Evolutionary conservation across 2,888 invertebrate genomes (phyloP).

Genomic region (Stenoptilia bipunctidactyla): DNA sequence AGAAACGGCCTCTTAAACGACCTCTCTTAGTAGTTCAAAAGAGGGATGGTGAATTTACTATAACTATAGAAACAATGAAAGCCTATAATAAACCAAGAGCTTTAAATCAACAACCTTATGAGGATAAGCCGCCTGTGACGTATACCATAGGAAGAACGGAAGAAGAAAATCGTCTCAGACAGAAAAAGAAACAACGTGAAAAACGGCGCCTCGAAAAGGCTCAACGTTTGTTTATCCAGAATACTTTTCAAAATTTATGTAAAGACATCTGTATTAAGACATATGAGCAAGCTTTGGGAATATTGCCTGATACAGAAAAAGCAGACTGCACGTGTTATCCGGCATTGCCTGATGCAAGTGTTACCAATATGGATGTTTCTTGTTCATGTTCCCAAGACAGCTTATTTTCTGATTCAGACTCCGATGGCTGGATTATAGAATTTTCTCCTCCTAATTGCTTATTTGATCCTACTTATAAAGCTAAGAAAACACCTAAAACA

Average conservation of each 20-base stretch:
- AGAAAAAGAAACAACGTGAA: slow-evolving; percentile 43
- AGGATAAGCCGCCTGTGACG: slow-evolving; percentile 47
- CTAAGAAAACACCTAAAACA: slow-evolving; percentile 30
- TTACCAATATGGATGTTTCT: slow-evolving; percentile 34
- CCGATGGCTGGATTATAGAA: slow-evolving; percentile 58
- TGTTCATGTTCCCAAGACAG: slow-evolving; percentile 51
- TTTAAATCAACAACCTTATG: slow-evolving; percentile 50
- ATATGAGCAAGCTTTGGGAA: slow-evolving; percentile 53
- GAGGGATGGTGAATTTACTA: slow-evolving; percentile 50
- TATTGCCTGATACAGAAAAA: slow-evolving; percentile 43
- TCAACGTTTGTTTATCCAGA: slow-evolving; percentile 50
- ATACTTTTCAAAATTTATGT: slow-evolving; percentile 52
- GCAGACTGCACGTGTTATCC: slow-evolving; percentile 48
- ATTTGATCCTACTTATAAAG: slow-evolving; percentile 38
- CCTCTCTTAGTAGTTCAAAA: slow-evolving; percentile 51
- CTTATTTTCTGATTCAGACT: slow-evolving; percentile 43
- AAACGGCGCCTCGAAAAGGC: slow-evolving; percentile 45
- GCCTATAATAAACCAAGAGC: slow-evolving; percentile 36
- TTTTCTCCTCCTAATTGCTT: slow-evolving; percentile 56
- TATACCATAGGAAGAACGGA: slow-evolving; percentile 56
- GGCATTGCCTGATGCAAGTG: slow-evolving; percentile 29
- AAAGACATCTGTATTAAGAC: slow-evolving; percentile 56
- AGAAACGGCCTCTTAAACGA: slow-evolving; percentile 40
- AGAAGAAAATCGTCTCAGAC: slow-evolving; percentile 47
- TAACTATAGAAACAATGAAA: slow-evolving; percentile 62